These are phyloP conservation scores for Darevskia mixta DNA, from an alignment of 2,797 vertebrate genomes.

Conservation along the genomic window DNA sequence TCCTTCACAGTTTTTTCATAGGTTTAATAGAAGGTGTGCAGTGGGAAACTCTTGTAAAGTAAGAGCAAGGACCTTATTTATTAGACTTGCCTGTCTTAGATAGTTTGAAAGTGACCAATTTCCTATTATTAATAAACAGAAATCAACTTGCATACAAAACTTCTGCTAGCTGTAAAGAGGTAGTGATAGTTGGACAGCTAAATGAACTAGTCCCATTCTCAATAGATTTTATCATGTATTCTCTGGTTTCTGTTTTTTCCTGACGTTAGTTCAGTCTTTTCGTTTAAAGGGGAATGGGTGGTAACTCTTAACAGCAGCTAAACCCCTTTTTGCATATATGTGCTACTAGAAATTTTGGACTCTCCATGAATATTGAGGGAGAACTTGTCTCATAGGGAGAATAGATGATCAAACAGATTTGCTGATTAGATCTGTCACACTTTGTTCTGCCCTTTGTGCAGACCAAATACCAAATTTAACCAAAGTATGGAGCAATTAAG, in stretches of 20 bases:
- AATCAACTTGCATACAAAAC: not conserved
- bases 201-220: not conserved
- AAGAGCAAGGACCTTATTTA: not conserved
- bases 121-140: not conserved
- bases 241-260: slow-evolving; percentile 2
- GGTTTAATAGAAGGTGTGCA: not conserved
- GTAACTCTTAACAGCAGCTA: too few relatives aligned
- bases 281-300: not conserved
- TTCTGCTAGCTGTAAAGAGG: not conserved
- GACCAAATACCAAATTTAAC: not conserved
- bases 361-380: too few relatives aligned
- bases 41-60: not conserved
- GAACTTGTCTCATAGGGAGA: not conserved
- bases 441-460: not conserved
- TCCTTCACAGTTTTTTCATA: not conserved
- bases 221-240: not conserved
- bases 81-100: not conserved
- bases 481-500: not conserved
- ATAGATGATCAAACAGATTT: not conserved
- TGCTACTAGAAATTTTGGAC: too few relatives aligned
- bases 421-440: not conserved
- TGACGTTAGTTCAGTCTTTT: not conserved
- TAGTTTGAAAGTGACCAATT: not conserved
- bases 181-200: not conserved
- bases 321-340: too few relatives aligned